Percentiles rank a stretch among this genome's conserved stretches.
These are phyloP conservation scores for Hyposoter dolosus DNA, from an alignment of 2,888 invertebrate genomes.

Conservation along the genomic window DNA sequence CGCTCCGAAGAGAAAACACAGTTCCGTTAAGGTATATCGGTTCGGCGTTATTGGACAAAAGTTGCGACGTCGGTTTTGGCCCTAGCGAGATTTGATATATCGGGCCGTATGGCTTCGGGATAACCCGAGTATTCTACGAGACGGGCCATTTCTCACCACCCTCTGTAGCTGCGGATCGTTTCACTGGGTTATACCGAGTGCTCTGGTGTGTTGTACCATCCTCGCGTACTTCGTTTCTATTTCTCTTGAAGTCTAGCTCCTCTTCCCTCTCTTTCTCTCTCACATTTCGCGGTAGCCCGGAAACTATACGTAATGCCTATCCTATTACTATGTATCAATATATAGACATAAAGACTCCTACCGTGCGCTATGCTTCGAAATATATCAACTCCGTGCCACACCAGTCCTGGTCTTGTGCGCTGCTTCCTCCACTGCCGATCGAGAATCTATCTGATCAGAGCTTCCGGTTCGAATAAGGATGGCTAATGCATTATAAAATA, in stretches of 20 bases:
- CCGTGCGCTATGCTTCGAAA: constrained; percentile 62
- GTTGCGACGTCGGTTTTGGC: constrained; percentile 79
- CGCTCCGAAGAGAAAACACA: constrained; percentile 40
- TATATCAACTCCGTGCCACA: constrained; percentile 74
- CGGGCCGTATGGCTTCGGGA: constrained; percentile 73
- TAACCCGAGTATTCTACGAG: constrained; percentile 72
- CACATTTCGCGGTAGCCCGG: constrained; percentile 36
- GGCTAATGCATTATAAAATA: constrained; percentile 72
- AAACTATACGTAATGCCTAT: constrained; percentile 32
- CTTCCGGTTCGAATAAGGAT: constrained; percentile 71
- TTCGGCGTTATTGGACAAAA: constrained; percentile 78
- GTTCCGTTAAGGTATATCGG: constrained; percentile 49
- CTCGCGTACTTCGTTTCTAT: constrained; percentile 48
- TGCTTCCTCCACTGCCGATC: constrained; percentile 54
- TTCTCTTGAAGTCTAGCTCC: constrained; percentile 14
- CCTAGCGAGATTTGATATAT: constrained; percentile 79
- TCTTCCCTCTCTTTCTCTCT: constrained; percentile 20
- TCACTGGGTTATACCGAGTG: constrained; percentile 28
- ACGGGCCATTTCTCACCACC: constrained; percentile 76
- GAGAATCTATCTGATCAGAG: constrained; percentile 73
- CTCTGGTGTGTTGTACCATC: constrained; percentile 35
- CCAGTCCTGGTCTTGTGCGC: constrained; percentile 52
- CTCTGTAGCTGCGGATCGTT: constrained; percentile 70
- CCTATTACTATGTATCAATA: constrained; percentile 10
- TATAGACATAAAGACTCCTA: constrained; percentile 5